Evolutionary conservation across 2,888 invertebrate genomes (phyloP), one percentile per base, ranked within the genome.

Genomic region (Xestia c-nigrum): DNA sequence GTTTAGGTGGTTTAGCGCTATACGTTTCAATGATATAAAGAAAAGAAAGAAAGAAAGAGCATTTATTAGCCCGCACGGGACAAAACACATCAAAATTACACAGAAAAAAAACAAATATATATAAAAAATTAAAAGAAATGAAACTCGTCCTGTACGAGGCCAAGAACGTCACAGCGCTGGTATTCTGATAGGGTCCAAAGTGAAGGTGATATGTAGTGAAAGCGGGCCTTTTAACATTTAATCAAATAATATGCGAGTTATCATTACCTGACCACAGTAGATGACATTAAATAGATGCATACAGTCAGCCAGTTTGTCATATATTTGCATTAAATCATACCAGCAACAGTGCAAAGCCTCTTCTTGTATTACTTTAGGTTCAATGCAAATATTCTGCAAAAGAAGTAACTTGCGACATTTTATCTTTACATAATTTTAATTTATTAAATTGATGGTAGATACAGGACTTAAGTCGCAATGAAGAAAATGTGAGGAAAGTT

Each of bases 291-390:
- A 95, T 43, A 93, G 69, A 78, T 89, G 87, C 74, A 94, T 84
- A 69, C 92, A 91, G 72, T 95, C 95, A 5, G 93, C 91, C 68
- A 93, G 85, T 89, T 94, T 93, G 81, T 95, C 93, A 84, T 94
- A 95, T 73, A 95, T 94, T 88, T 93, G 92, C 94, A 95, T 95
- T 24, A 95, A 85, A 86, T 95, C 94, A 74, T 91, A 93, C 95
- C 95, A 94, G 82, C 92, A 91, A 76, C 90, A 91, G 16, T 88
- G n/a, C 75, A 81, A 47, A 85, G 76, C 70, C 79, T 84, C 40
- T 82, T 86, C 55, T 88, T 84, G 68, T n/a, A 89, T 65, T n/a
- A 83, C 69, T 71, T 83, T 82, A 5, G 90, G 81, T 74, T 83
- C 84, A 16, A 78, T 72, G 55, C 63, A 74, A 61, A 86, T 66